Conservation (phyloP, 2,888 invertebrate species). For the Rutpela maculata region DNA sequence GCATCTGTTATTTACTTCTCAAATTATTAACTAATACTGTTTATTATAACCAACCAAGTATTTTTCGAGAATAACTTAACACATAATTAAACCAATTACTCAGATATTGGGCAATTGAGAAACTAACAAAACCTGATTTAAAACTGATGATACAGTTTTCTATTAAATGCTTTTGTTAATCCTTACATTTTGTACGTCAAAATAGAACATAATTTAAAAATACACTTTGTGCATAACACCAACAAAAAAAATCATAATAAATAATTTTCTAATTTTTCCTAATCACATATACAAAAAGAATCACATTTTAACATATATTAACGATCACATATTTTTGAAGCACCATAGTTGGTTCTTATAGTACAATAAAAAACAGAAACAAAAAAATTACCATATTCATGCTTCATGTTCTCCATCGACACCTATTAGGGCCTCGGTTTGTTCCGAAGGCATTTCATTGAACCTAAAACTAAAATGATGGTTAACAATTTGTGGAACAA, state of each 20-base stretch:
- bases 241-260: conserved; percentile 36
- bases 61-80: neutral
- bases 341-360: conserved; percentile 50
- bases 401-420: conserved; percentile 78
- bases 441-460: conserved; percentile 80
- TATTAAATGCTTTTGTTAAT: neutral
- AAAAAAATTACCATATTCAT: conserved; percentile 59
- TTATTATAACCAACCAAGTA: neutral
- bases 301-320: conserved; percentile 49
- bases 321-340: conserved; percentile 55
- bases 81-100: neutral
- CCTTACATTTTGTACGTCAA: neutral
- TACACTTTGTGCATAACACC: conserved; percentile 26
- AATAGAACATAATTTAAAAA: conserved; percentile 13
- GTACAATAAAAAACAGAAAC: conserved; percentile 35
- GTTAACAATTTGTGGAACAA: neutral
- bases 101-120: neutral
- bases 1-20: neutral
- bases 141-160: neutral
- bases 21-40: neutral
- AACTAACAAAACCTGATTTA: neutral
- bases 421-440: conserved; percentile 82
- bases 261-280: conserved; percentile 13
- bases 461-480: conserved; percentile 73
- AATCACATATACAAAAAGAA: conserved; percentile 39